Evolutionary conservation across 2,888 invertebrate genomes (phyloP).

Genomic region (Amphiduros pacificus): DNA sequence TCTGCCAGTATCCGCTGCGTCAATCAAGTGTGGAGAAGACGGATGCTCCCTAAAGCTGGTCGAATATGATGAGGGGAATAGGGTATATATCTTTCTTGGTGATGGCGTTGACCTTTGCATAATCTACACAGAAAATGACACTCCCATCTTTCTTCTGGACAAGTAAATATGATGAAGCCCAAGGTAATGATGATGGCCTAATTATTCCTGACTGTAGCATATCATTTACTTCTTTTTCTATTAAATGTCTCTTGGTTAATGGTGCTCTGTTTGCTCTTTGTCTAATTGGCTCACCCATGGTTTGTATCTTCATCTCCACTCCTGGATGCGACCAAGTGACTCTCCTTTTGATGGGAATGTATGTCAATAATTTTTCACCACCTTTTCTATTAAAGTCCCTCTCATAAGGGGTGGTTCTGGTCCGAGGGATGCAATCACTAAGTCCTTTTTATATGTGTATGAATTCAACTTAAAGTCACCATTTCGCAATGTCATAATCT

Average conservation of each 20-base stretch:
- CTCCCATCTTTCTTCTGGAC: constrained; percentile 12
- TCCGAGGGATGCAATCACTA: too few species aligned
- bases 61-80: constrained; percentile 20
- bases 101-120: constrained; percentile 8
- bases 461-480: too few species aligned
- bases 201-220: constrained; percentile 10
- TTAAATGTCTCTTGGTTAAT: background rate
- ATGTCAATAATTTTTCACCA: too few species aligned
- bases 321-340: too few species aligned
- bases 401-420: too few species aligned
- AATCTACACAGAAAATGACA: constrained; percentile 7
- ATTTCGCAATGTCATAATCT: too few species aligned
- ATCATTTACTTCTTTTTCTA: background rate
- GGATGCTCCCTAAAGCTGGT: constrained; percentile 10
- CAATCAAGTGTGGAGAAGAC: constrained; percentile 31
- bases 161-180: constrained; percentile 11
- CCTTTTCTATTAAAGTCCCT: too few species aligned
- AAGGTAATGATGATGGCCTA: background rate
- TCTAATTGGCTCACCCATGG: background rate
- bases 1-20: constrained; percentile 30
- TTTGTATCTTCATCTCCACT: too few species aligned
- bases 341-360: too few species aligned
- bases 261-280: constrained; percentile 6
- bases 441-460: too few species aligned
- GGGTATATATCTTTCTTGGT: constrained; percentile 19